phyloP scores from a whole-genome alignment of 2,888 invertebrate genomes.

The Crepidodera aurea region DNA sequence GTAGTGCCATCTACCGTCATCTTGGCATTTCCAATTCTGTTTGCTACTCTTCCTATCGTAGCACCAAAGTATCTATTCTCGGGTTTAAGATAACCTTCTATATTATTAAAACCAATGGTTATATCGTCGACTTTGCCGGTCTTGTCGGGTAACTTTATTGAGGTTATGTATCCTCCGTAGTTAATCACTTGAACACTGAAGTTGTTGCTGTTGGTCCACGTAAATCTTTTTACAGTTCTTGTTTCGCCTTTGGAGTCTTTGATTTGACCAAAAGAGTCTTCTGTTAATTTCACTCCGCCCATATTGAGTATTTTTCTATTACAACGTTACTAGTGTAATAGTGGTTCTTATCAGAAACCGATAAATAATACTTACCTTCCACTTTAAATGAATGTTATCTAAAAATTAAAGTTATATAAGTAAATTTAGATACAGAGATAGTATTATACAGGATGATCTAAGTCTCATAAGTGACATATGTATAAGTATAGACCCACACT shows the following conservation, averaged over 20 bases:
- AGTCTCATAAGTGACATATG: too few relatives aligned
- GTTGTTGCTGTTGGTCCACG: slow-evolving; percentile 71
- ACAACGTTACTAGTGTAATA: too few relatives aligned
- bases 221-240: slow-evolving; percentile 67
- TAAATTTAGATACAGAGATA: too few relatives aligned
- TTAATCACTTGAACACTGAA: slow-evolving; percentile 72
- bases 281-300: slow-evolving; percentile 28
- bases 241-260: slow-evolving; percentile 52
- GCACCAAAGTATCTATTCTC: slow-evolving; percentile 71
- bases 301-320: not conserved
- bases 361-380: not conserved
- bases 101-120: slow-evolving; percentile 81
- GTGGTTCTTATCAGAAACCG: not conserved
- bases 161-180: slow-evolving; percentile 84
- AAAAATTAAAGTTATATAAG: not conserved
- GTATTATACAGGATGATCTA: too few relatives aligned
- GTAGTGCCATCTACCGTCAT: slow-evolving; percentile 73
- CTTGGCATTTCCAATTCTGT: slow-evolving; percentile 76
- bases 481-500: too few relatives aligned
- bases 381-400: not conserved
- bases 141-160: slow-evolving; percentile 77
- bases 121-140: slow-evolving; percentile 78
- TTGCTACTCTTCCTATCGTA: slow-evolving; percentile 86
- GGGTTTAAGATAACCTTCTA: slow-evolving; percentile 69
- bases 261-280: slow-evolving; percentile 53